Evolutionary conservation across 2,113 vertebrate genomes (phyloP).

Genomic region (Rissa tridactyla): DNA sequence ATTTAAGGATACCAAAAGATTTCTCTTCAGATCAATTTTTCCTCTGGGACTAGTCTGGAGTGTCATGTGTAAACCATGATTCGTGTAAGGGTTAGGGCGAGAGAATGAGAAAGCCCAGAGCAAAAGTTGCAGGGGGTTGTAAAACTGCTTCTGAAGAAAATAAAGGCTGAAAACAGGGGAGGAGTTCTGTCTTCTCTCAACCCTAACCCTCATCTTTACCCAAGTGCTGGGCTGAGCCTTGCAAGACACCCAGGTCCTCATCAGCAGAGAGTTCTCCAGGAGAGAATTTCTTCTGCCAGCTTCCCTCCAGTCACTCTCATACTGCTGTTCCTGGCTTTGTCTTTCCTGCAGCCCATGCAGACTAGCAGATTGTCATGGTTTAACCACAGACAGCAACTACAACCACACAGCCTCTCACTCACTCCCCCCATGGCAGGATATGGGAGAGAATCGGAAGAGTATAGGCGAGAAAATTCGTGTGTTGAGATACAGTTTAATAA

Average conservation of each 20-base stretch:
- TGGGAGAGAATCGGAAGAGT: neutral
- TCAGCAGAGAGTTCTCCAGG: neutral
- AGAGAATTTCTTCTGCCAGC: neutral
- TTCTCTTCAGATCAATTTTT: neutral
- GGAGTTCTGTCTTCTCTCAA: neutral
- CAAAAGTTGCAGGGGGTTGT: neutral
- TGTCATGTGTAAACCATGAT: neutral
- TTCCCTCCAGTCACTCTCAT: neutral
- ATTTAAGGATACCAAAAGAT: neutral
- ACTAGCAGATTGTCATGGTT: neutral
- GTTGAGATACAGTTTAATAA: neutral
- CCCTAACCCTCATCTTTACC: neutral
- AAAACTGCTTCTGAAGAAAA: neutral
- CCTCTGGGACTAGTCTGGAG: neutral
- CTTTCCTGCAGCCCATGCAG: neutral
- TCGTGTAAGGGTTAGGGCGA: neutral
- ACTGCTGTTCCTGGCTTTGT: neutral
- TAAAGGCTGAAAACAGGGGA: neutral
- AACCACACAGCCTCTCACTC: neutral
- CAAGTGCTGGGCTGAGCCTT: neutral
- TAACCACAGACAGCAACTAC: neutral
- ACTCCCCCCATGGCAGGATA: neutral
- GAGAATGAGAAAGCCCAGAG: neutral
- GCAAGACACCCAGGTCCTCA: neutral
- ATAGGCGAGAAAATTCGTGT: neutral